Percentiles rank a stretch among this genome's conserved stretches.
Evolutionary conservation across 2,888 invertebrate genomes (phyloP).

Genomic region (Pristionchus maxplancki): DNA sequence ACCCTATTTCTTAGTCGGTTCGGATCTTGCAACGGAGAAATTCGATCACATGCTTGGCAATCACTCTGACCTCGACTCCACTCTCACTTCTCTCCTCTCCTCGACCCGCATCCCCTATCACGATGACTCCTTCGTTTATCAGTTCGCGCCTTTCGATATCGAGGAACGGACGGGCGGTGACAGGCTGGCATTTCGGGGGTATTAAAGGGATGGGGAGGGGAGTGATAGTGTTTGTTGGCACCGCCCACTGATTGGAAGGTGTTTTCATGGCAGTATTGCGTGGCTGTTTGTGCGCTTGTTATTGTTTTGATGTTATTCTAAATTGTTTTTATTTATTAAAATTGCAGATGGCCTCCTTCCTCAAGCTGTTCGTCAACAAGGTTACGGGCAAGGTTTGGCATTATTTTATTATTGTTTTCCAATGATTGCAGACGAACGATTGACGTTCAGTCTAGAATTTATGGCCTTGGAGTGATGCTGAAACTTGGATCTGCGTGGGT

Average conservation of each 20-base stretch:
- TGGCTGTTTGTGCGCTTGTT: too few relatives aligned
- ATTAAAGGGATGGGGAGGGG: not conserved
- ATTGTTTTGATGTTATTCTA: not conserved
- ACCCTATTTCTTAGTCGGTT: not conserved
- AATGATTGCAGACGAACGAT: not conserved
- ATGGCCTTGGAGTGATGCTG: not conserved
- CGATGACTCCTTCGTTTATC: not conserved
- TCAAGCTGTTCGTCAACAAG: constrained; percentile 24
- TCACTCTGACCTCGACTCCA: not conserved
- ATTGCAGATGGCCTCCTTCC: constrained; percentile 25
- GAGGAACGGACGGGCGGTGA: not conserved
- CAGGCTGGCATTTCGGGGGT: not conserved
- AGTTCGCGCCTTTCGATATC: not conserved
- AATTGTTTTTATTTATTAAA: not conserved
- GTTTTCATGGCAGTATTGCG: not conserved
- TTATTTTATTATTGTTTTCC: not conserved
- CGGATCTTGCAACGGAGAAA: not conserved
- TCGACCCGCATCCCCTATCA: too few relatives aligned
- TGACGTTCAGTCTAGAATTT: not conserved
- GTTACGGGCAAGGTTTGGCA: constrained; percentile 12
- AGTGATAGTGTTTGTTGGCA: not conserved
- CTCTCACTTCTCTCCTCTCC: too few relatives aligned
- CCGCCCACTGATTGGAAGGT: not conserved
- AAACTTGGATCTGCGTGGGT: too few relatives aligned
- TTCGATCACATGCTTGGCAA: not conserved